Base-by-base conservation (phyloP, 2,888 invertebrate species). In the Parasteatoda lunata region DNA sequence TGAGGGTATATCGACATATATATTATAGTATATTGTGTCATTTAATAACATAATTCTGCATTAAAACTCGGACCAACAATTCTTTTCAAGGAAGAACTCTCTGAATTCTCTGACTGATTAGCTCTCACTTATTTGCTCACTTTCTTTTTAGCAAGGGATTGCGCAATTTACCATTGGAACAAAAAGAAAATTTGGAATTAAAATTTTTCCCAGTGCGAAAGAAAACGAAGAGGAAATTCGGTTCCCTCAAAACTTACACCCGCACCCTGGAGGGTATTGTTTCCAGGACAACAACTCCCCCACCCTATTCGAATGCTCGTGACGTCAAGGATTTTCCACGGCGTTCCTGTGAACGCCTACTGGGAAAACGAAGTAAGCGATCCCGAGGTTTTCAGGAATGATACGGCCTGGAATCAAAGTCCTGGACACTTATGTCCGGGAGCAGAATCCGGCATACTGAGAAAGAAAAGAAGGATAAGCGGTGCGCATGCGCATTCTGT, bases 401-500 rank as follows among this genome's bases (percentile, higher is more conserved):
- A 59, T 59, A 9, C 59, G 59, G 59, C 59, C 59, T 59, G 59
- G 5, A 59, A 59, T 59, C 59, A 59, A n/a, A n/a, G 59, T 59
- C 59, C 59, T 9, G 59, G 59, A 59, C 59, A 59, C 59, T 59
- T 7, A 59, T 59, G 59, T 59, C 59, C 59, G 59, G 59, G 59
- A 59, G 59, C 59, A 59, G 59, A 59, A 59, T 59, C 59, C 59
- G 59, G 59, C 59, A n/a, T 59, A n/a, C 59, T 59, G 59, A 59
- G 9, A 59, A 59, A 59, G 59, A 7, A n/a, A n/a, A n/a, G 4
- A n/a, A 9, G 59, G 11, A 59, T 59, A n/a, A 59, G 59, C 59
- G n/a, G 5, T 59, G 4, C 59, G 11, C 9, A n/a, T 59, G n/a
- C 59, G 4, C 30, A 30, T 30, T 30, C 30, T 30, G 30, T 30